A percentile compares a stretch with the other conserved stretches of the same genome.
These are phyloP conservation scores for Bilobella aurantiaca DNA, from an alignment of 1,140 invertebrate species.

Conservation along the genomic window DNA sequence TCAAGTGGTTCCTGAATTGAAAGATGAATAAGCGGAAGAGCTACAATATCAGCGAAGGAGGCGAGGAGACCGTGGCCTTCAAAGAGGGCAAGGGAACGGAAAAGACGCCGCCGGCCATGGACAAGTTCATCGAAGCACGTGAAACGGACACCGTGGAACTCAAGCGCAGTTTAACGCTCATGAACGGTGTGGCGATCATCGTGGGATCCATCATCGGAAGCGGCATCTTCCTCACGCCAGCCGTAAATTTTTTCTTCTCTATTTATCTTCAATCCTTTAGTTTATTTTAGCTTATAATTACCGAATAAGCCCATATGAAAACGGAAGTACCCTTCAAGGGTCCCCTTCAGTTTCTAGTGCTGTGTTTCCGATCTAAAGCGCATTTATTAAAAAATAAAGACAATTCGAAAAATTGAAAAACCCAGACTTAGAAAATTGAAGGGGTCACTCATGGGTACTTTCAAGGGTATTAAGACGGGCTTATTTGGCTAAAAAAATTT, in stretches of 20 bases:
- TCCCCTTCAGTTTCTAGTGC: too few relatives aligned
- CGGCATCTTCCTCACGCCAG: slow-evolving; percentile 71
- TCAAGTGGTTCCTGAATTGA: not conserved
- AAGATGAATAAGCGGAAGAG: slow-evolving; percentile 23
- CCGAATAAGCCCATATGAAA: too few relatives aligned
- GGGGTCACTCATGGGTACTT: too few relatives aligned
- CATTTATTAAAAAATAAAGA: too few relatives aligned
- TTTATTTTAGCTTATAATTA: too few relatives aligned
- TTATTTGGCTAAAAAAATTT: too few relatives aligned
- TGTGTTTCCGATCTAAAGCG: too few relatives aligned
- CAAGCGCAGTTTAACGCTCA: slow-evolving; percentile 68
- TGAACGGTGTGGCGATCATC: slow-evolving; percentile 77
- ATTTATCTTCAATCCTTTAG: too few relatives aligned
- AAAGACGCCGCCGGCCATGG: slow-evolving; percentile 10
- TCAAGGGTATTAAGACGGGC: too few relatives aligned
- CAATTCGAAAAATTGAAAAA: too few relatives aligned
- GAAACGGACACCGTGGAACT: slow-evolving; percentile 46
- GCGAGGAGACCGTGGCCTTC: not conserved
- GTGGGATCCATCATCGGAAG: slow-evolving; percentile 54
- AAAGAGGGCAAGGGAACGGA: slow-evolving; percentile 14
- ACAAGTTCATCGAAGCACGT: slow-evolving; percentile 23
- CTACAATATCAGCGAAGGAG: slow-evolving; percentile 9
- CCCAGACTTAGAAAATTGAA: too few relatives aligned
- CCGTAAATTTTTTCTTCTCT: slow-evolving; percentile 27
- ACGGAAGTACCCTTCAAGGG: too few relatives aligned